Base-by-base conservation (phyloP, 2,113 vertebrate genomes). In the Elachura formosa region DNA sequence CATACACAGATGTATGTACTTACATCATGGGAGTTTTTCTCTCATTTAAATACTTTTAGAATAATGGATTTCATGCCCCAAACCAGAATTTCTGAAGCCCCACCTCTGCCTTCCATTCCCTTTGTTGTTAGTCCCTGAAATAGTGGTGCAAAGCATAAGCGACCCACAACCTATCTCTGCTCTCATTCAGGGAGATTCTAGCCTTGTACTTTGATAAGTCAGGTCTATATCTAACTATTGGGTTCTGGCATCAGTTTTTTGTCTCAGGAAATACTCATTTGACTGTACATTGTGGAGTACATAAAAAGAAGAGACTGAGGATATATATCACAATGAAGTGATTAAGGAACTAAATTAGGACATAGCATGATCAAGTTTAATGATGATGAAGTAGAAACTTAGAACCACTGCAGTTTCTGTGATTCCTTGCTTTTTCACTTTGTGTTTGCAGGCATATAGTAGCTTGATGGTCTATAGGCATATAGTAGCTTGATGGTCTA, bases 281-380 rank as follows among this genome's bases (percentile, higher is more conserved):
- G n/a, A n/a, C 24, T 43, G 5, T 36, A 34, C 14, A 11, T 18
- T 63, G 23, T 46, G 20, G 6, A 84, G 29, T 2, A 7, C 11
- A 18, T 84, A 45, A 56, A 86, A 94, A 71, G 62, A 92, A 92
- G 59, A 49, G 61, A 59, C 36, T 78, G 33, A 51, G 17, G 14
- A 14, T 48, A 74, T 51, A 33, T 4, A 69, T 64, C 6, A 88
- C 0, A 0, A 46, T 54, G 61, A 83, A 26, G 22, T 36, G 22
- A 54, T 46, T 81, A 59, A 89, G 20, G 40, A 63, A n/a, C 9
- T 82, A 64, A 81, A 78, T 84, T 71, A 71, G 17, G 28, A 11
- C 21, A 62, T 0, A 11, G n/a, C 10, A 72, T 31, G 28, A 72
- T 51, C 31, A 64, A n/a, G 20, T 78, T 71, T 59, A 87, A 84